Percentiles rank a stretch among this genome's conserved stretches.
phyloP scores from a whole-genome alignment of 2,797 vertebrate species.

The Bovichtus variegatus region DNA sequence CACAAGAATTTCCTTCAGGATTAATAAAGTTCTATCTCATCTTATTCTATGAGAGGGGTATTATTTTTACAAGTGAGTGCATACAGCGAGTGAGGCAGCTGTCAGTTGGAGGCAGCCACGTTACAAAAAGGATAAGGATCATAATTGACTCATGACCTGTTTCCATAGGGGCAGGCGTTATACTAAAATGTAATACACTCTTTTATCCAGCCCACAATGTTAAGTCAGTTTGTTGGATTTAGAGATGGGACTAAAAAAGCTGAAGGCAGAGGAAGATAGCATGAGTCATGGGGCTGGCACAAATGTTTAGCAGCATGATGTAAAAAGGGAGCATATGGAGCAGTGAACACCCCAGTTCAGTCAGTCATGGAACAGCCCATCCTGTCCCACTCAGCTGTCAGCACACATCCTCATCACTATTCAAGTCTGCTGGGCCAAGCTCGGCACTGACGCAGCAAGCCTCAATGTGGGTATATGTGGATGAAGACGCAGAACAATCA shows the following conservation, averaged over 20 bases:
- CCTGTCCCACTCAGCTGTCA: conserved; percentile 72
- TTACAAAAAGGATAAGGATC: neutral
- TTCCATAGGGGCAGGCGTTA: neutral
- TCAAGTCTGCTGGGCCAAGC: conserved; percentile 60
- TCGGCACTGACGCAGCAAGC: conserved; percentile 44
- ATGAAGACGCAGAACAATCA: conserved; percentile 15
- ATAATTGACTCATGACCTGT: conserved; percentile 15
- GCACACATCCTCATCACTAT: conserved; percentile 70
- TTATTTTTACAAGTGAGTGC: neutral
- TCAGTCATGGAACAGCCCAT: conserved; percentile 64
- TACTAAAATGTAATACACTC: neutral
- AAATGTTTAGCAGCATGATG: conserved; percentile 66
- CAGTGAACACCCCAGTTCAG: conserved; percentile 63
- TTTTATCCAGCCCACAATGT: neutral
- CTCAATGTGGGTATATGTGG: conserved; percentile 10
- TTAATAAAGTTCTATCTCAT: too few relatives aligned
- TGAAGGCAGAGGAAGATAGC: conserved; percentile 20
- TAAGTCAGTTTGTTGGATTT: conserved; percentile 17
- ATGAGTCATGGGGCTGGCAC: conserved; percentile 64
- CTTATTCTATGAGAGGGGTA: too few relatives aligned
- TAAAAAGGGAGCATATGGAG: conserved; percentile 71
- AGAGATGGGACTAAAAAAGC: conserved; percentile 11
- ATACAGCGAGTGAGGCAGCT: neutral
- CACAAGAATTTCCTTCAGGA: too few relatives aligned
- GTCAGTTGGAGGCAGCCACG: neutral